phyloP scores from a whole-genome alignment of 2,888 invertebrate species.

The Hemicrepidius hirtus region DNA sequence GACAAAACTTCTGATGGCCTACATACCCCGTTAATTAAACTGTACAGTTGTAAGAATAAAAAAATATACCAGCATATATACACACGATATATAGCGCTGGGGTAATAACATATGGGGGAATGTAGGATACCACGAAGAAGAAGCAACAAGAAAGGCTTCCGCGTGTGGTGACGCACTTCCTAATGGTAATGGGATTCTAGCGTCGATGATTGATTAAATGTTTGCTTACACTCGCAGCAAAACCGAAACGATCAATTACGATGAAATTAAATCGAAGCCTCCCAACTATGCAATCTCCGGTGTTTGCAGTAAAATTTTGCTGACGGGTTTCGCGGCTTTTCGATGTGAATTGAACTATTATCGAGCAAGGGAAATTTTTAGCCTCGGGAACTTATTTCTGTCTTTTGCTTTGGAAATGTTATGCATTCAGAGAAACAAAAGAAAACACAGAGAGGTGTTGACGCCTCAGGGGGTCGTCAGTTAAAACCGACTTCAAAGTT shows the following conservation, averaged over 20 bases:
- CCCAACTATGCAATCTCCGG: constrained; percentile 27
- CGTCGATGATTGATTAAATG: constrained; percentile 42
- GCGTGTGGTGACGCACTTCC: constrained; percentile 34
- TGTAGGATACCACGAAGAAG: constrained; percentile 22
- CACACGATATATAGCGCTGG: too few species aligned
- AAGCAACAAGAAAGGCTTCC: constrained; percentile 35
- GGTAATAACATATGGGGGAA: neutral
- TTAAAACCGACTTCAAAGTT: constrained; percentile 23
- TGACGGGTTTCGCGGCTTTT: neutral
- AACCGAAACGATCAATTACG: constrained; percentile 37
- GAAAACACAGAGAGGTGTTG: constrained; percentile 10
- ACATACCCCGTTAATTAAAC: too few species aligned
- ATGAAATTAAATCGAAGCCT: constrained; percentile 33
- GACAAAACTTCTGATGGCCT: too few species aligned
- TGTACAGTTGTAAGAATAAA: too few species aligned
- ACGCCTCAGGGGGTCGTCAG: constrained; percentile 4
- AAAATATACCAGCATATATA: too few species aligned
- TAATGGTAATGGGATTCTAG: constrained; percentile 38
- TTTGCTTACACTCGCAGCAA: constrained; percentile 28
- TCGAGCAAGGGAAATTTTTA: neutral
- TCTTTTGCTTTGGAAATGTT: neutral
- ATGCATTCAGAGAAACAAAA: constrained; percentile 1
- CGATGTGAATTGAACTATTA: constrained; percentile 10
- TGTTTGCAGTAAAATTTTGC: constrained; percentile 1
- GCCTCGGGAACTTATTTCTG: neutral